A percentile compares a stretch with the other conserved stretches of the same genome.
These are phyloP conservation scores for Campylorhamphus procurvoides DNA, from an alignment of 2,113 vertebrate species.

Conservation along the genomic window DNA sequence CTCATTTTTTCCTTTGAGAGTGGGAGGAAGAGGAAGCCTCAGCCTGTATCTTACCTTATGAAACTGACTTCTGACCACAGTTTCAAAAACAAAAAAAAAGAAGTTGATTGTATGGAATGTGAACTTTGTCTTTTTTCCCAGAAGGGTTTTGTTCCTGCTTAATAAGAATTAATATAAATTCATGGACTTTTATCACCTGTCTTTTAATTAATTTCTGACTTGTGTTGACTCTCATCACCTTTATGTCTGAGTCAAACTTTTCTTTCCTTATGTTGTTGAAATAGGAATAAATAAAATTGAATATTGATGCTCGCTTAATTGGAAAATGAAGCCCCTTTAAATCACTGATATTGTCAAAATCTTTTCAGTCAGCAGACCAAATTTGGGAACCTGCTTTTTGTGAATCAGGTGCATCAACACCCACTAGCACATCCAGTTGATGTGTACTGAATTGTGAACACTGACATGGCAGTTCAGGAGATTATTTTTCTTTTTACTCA, in stretches of 20 bases:
- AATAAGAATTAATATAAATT: background rate
- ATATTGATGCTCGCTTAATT: background rate
- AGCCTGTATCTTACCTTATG: background rate
- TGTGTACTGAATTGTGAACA: background rate
- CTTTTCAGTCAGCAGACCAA: background rate
- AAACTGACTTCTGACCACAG: background rate
- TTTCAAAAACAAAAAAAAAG: background rate
- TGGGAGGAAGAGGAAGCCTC: background rate
- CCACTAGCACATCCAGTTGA: background rate
- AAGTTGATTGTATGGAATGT: background rate
- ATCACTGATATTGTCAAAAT: background rate
- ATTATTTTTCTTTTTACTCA: background rate
- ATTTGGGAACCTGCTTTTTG: background rate
- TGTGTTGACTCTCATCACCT: background rate
- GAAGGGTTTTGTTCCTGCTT: background rate
- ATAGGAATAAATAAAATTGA: background rate
- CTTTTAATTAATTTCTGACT: background rate
- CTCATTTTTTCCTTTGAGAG: background rate
- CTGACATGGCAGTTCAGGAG: background rate
- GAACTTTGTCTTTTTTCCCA: background rate
- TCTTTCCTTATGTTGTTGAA: background rate
- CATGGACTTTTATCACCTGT: background rate
- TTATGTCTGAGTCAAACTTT: background rate
- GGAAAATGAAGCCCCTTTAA: background rate
- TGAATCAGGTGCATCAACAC: background rate